These are phyloP conservation scores for Mnemiopsis leidyi DNA, from an alignment of 37 sponge, comb jelly and placozoan genomes.

Conservation along the genomic window DNA sequence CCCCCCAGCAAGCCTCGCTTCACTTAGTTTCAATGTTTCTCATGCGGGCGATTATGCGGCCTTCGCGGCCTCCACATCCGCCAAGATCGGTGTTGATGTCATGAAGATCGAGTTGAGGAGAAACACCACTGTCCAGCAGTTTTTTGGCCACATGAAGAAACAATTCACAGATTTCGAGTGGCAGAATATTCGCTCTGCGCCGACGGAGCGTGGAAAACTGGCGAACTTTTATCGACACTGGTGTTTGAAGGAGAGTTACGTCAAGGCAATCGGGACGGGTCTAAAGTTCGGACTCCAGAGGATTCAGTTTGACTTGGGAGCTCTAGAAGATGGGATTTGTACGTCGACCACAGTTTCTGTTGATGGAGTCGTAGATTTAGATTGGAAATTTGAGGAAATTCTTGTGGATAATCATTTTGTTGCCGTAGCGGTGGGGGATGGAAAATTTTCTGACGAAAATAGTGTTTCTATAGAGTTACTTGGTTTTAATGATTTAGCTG, in stretches of 20 bases:
- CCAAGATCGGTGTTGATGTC: constrained; percentile 82
- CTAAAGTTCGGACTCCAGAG: constrained; percentile 76
- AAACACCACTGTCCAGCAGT: constrained; percentile 67
- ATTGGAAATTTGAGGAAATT: constrained; percentile 29
- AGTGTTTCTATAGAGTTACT: neutral
- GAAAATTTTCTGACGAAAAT: neutral
- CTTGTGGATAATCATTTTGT: neutral
- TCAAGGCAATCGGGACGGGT: constrained; percentile 85
- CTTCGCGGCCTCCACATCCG: constrained; percentile 27
- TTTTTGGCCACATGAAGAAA: constrained; percentile 81
- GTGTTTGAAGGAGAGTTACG: constrained; percentile 93
- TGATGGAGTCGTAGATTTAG: neutral
- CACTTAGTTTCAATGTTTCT: constrained; percentile 77
- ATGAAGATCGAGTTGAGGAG: constrained; percentile 77
- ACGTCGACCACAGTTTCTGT: constrained; percentile 8
- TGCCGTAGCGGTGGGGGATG: neutral
- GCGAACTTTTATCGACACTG: constrained; percentile 28
- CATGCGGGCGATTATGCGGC: constrained; percentile 74
- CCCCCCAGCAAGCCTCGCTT: neutral
- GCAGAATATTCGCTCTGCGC: neutral
- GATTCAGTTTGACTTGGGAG: constrained; percentile 71
- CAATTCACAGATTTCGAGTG: constrained; percentile 71
- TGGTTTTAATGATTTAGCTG: neutral
- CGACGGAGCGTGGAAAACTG: neutral
- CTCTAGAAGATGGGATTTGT: neutral